Evolutionary conservation across 2,888 invertebrate genomes (phyloP), one percentile per base, ranked within the genome.

Genomic region (Acheta domesticus): DNA sequence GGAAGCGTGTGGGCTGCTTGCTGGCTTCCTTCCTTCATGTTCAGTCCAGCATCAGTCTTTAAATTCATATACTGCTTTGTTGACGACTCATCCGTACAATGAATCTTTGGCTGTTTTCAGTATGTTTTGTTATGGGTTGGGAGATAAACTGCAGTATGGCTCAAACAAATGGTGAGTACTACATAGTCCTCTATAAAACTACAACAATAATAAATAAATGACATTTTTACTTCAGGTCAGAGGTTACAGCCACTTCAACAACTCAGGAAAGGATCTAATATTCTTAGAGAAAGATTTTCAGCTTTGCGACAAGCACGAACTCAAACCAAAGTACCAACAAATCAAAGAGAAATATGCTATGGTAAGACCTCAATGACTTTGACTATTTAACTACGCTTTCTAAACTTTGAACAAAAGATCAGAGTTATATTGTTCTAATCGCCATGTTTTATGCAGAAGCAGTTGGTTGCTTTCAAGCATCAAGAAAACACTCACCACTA

Each of bases 391-490:
- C 76, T 49, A 49, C 36, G 36, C n/a, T 50, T n/a, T 79, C 16
- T 23, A 8, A 48, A 48, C 36, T 48, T n/a, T 76, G 21, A 23
- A 76, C 3, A 14, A n/a, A 36, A 48, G 16, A 23, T 36, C 49
- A 36, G 23, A 49, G 3, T 8, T 16, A 19, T 49, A 49, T 49
- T 20, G 5, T 77, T 79, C 36, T 8, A 36, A 36, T 36, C 36
- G 5, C 5, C 36, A 36, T 36, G 36, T 36, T 36, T 36, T 76
- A 23, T 73, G 20, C 83, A 91, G 91, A 90, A 83, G 83, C 86
- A 14, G 87, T 91, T 1, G 91, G 91, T 11, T 91, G 91, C 83
- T 91, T 91, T 81, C 82, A 83, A 11, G 86, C 89, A 80, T 88
- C 88, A 1, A 87, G 88, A 78, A 86, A 86, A 76, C 87, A 87